Base-by-base conservation (phyloP, 2,888 invertebrate genomes). In the Drosophila melanocephala region DNA sequence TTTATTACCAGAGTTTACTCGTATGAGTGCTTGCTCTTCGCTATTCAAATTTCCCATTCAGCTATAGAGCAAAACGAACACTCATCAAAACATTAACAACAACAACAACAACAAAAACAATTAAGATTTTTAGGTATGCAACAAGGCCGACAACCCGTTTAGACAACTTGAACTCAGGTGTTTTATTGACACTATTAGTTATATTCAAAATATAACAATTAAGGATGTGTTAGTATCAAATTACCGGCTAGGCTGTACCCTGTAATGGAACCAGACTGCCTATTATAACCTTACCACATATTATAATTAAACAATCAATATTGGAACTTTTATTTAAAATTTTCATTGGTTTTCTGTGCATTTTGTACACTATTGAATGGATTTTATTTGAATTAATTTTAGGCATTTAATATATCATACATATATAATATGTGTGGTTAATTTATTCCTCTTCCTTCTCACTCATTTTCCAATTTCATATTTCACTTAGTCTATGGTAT, bases 61-160 rank as follows among this genome's bases (percentile, higher is more conserved):
- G 69, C 75, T 57, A 7, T 47, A 9, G 77, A 72, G 65, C 84
- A 84, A 87, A 89, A 89, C 82, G 90, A 84, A 65, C 59, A 82
- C 73, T 87, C 87, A 84, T 81, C 84, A 72, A 78, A 87, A 72
- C 87, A 81, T 78, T 71, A 70, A 50, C 69, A 74, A 32, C 50
- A 59, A 50, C 69, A 74, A 32, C 44, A 59, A 65, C 57, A 65
- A 59, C 69, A 55, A 67, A 63, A 72, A 66, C 89, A 75, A 89
- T 84, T 83, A 73, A 80, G 84, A 86, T 84, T 79, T 69, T 66
- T 30, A 32, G 33, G 55, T 47, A 42, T 19, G 56, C 44, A 5
- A n/a, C 30, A 52, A 22, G 37, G 10, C 3, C 10, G 19, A 56
- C 33, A 52, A 7, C 28, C 22, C 2, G n/a, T 30, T 33, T 42